These are phyloP conservation scores for Periophthalmus magnuspinnatus DNA, from an alignment of 2,797 vertebrate genomes.

Conservation along the genomic window DNA sequence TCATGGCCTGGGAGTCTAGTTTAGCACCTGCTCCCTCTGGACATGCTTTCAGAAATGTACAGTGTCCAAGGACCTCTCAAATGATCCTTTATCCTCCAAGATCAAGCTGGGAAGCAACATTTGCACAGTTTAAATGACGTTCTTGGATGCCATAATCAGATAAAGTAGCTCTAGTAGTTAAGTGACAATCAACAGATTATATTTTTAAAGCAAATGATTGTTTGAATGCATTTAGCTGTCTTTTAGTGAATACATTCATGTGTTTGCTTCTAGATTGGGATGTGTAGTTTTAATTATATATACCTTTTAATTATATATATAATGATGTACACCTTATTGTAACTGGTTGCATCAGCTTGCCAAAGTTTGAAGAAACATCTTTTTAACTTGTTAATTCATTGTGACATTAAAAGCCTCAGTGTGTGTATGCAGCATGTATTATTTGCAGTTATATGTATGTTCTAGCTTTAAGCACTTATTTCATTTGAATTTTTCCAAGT, in stretches of 20 bases:
- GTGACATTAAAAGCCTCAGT: constrained; percentile 7
- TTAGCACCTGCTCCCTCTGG: constrained; percentile 52
- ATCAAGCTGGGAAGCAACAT: constrained; percentile 1
- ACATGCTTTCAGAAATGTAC: constrained; percentile 1
- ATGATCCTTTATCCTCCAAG: no score
- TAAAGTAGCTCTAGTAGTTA: constrained; percentile 31
- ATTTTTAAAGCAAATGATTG: constrained; percentile 44
- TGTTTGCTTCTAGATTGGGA: constrained; percentile 21
- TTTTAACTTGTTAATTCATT: constrained; percentile 9
- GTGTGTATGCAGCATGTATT: not conserved
- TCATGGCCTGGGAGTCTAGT: constrained; percentile 91
- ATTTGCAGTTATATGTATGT: not conserved
- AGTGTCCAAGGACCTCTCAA: not conserved
- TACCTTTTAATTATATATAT: no score
- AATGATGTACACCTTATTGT: constrained; percentile 19
- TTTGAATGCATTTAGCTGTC: constrained; percentile 26
- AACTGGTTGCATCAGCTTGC: constrained; percentile 38
- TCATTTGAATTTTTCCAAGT: constrained; percentile 17
- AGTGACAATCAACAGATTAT: constrained; percentile 56
- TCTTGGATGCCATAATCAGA: not conserved
- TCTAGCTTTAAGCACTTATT: not conserved
- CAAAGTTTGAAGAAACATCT: constrained; percentile 42
- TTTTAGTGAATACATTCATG: constrained; percentile 13
- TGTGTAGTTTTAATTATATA: constrained; percentile 12
- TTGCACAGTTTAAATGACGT: constrained; percentile 13